A percentile compares a stretch with the other conserved stretches of the same genome.
phyloP scores from a whole-genome alignment of 1,140 invertebrate species.

The Drosophila mojavensis region DNA sequence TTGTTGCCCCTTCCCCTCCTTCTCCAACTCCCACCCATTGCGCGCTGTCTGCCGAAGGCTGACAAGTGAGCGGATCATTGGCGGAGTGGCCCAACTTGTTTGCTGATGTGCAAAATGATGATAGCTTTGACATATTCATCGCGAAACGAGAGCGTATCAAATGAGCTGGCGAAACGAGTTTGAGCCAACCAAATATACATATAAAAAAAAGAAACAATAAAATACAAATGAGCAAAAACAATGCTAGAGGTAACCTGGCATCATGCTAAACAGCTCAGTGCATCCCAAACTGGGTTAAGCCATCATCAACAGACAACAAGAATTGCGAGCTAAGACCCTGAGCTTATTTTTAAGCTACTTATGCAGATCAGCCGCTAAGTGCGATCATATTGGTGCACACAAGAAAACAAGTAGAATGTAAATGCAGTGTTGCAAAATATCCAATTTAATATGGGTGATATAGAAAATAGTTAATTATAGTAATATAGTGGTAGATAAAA shows the following conservation, averaged over 20 bases:
- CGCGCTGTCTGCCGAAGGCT: constrained; percentile 25
- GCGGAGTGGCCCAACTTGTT: constrained; percentile 35
- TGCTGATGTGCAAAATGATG: constrained; percentile 46
- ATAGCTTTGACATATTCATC: constrained; percentile 53
- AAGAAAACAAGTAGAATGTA: neutral
- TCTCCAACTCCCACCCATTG: neutral
- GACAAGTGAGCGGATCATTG: constrained; percentile 41
- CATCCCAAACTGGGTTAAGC: constrained; percentile 41
- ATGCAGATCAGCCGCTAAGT: neutral
- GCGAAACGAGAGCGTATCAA: constrained; percentile 21
- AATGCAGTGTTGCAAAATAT: neutral
- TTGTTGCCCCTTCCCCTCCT: neutral
- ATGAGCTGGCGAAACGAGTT: constrained; percentile 37
- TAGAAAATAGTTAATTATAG: too few species aligned
- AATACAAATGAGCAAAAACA: neutral
- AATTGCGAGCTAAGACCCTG: neutral
- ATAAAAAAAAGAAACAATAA: neutral
- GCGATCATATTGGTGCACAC: neutral
- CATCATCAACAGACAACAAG: neutral
- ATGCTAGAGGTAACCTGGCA: constrained; percentile 24
- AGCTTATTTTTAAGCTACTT: constrained; percentile 8
- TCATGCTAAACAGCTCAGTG: constrained; percentile 13
- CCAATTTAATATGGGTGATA: too few species aligned
- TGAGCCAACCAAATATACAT: constrained; percentile 3
- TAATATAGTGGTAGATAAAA: too few species aligned